phyloP scores from a whole-genome alignment of 2,797 vertebrate genomes.

The Amblyraja radiata region DNA sequence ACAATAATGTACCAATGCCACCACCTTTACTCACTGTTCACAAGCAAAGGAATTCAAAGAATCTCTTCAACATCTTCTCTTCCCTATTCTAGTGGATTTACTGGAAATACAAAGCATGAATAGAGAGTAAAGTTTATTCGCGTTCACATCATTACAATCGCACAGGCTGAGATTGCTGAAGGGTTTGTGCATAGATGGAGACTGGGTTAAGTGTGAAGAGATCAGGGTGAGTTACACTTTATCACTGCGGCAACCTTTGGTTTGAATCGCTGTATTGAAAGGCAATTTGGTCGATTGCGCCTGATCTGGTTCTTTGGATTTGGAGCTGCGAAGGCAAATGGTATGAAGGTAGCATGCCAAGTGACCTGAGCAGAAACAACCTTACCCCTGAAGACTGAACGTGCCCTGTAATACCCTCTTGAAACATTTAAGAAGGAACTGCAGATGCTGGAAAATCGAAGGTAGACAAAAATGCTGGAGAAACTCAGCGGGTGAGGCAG shows the following conservation, averaged over 20 bases:
- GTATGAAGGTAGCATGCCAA: not conserved
- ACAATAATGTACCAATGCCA: no score
- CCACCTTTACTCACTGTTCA: not conserved
- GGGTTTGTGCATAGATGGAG: not conserved
- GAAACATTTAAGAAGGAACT: no score
- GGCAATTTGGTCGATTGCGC: not conserved
- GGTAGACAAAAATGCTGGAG: no score
- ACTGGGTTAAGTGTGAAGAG: not conserved
- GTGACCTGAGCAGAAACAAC: not conserved
- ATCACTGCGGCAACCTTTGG: not conserved
- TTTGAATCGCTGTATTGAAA: not conserved
- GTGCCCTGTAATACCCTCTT: not conserved
- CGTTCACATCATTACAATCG: not conserved
- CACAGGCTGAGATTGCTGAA: not conserved
- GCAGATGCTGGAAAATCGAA: no score
- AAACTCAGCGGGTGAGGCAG: no score
- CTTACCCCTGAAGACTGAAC: not conserved
- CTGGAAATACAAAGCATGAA: not conserved
- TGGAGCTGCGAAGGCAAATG: not conserved
- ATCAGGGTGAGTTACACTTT: not conserved
- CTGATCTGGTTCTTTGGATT: not conserved
- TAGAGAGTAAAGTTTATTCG: not conserved
- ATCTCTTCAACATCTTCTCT: not conserved
- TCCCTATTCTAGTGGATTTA: not conserved
- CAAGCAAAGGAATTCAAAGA: not conserved